Evolutionary conservation across 53 echinoderm and acorn worm species (phyloP), one percentile per base, ranked within the genome.

Genomic region (Luidia sarsii): DNA sequence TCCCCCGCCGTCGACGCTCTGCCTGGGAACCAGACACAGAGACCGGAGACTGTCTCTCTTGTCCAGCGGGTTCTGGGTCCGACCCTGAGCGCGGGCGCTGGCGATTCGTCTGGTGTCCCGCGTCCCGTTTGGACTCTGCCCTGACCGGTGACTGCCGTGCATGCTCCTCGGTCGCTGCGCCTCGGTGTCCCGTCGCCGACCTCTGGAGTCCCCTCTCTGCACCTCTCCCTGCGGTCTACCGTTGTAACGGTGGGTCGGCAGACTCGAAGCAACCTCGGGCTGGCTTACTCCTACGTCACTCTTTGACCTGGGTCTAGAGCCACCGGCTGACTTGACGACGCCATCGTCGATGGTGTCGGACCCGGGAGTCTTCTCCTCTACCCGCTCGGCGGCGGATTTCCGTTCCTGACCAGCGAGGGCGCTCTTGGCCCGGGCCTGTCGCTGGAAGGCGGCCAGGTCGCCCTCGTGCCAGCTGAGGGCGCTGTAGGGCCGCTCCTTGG

Each of bases 381-480:
- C 37, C 43, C 24, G 24, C 46, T 53, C 37, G 19, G 50, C 18
- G 70, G 36, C 7, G 39, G 79, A 39, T 64, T 64, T 54, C 23
- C 60, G 57, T 64, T 61, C 48, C 48, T 43, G 18, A 18, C 34
- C 11, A 1, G 49, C 39, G 20, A 29, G 15, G n/a, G 74, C 72
- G 33, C 72, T 66, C 48, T 66, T 75, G 64, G 74, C 56, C 0
- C 72, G 71, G 14, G 75, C 48, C 18, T 49, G 82, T 52, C 81
- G 79, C 63, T 91, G 83, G 25, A 94, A 82, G 11, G 48, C 68
- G 32, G 72, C 73, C 28, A 91, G 36, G 20, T 86, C 91, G n/a
- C 79, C 80, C 29, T 91, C 86, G 62, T 97, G 93, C 89, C 93
- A 84, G 53, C 65, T 82, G 80, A 94, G 86, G 41, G 57, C 68